These are phyloP conservation scores for Danio choprae DNA, from an alignment of 2,797 vertebrate species.

Conservation along the genomic window DNA sequence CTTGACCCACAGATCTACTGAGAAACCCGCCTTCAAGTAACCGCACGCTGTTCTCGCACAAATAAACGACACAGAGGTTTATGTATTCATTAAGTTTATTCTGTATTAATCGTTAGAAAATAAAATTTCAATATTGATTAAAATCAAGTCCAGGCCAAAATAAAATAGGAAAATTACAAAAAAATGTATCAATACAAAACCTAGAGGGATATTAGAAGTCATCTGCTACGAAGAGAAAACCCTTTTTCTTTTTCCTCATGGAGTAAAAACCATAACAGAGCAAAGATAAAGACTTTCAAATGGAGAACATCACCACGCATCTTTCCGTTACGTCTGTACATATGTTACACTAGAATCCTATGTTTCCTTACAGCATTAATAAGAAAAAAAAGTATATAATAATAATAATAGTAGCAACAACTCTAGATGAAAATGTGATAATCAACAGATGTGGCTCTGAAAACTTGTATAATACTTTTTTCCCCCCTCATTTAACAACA, in stretches of 20 bases:
- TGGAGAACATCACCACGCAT: conserved; percentile 80
- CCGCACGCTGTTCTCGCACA: not conserved
- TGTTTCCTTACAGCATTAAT: conserved; percentile 81
- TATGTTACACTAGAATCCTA: conserved; percentile 79
- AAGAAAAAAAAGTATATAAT: conserved; percentile 72
- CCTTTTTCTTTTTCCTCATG: conserved; percentile 67
- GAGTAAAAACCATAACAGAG: conserved; percentile 79
- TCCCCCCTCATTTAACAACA: conserved; percentile 55
- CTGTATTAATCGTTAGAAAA: conserved; percentile 82
- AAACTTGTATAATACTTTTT: conserved; percentile 72
- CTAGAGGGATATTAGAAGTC: conserved; percentile 77
- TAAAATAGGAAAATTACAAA: conserved; percentile 77
- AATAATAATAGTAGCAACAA: conserved; percentile 79
- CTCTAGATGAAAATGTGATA: conserved; percentile 74
- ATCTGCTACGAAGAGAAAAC: conserved; percentile 80
- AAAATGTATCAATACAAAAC: conserved; percentile 82
- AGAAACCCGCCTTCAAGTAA: not conserved
- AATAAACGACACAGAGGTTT: conserved; percentile 55
- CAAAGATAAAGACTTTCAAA: conserved; percentile 83
- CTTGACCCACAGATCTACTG: conserved; percentile 15
- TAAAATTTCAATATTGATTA: conserved; percentile 76
- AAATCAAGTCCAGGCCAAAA: conserved; percentile 79
- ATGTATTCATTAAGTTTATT: conserved; percentile 80
- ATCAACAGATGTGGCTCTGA: conserved; percentile 77
- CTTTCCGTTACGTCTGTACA: conserved; percentile 79